Evolutionary conservation across 2,888 invertebrate species (phyloP).

Genomic region (Hyposoter didymator): DNA sequence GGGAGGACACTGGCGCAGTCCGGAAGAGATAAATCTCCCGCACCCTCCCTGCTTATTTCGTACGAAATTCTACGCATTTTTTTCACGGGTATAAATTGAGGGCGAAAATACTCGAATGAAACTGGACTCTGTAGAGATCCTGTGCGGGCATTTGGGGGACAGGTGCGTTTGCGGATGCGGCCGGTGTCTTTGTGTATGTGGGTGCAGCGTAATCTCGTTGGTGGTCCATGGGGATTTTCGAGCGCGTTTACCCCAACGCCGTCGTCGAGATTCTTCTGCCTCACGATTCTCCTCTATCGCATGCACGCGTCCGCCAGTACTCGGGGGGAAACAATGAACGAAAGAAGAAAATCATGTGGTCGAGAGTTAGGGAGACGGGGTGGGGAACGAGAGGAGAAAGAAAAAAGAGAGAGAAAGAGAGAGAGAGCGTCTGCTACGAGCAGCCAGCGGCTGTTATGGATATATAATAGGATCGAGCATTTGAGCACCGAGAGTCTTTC

Average conservation of each 20-base stretch:
- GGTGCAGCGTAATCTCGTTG: slow-evolving; percentile 38
- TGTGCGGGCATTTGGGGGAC: slow-evolving; percentile 43
- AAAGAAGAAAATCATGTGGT: slow-evolving; percentile 27
- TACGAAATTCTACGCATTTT: neutral
- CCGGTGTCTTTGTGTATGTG: slow-evolving; percentile 32
- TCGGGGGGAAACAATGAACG: slow-evolving; percentile 46
- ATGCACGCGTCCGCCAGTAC: neutral
- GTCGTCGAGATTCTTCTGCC: slow-evolving; percentile 31
- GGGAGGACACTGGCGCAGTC: neutral
- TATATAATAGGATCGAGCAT: slow-evolving; percentile 5
- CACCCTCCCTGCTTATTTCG: neutral
- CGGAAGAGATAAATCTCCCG: slow-evolving; percentile 36
- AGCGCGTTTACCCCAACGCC: slow-evolving; percentile 30
- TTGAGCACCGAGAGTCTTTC: neutral
- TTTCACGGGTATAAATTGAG: neutral
- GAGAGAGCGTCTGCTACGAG: slow-evolving; percentile 23
- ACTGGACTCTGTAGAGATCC: slow-evolving; percentile 45
- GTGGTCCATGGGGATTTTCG: slow-evolving; percentile 49
- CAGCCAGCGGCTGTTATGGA: slow-evolving; percentile 30
- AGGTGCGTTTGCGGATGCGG: slow-evolving; percentile 51
- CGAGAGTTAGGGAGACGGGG: slow-evolving; percentile 4
- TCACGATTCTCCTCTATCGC: neutral
- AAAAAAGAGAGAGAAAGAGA: too few relatives aligned
- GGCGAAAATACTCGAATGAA: slow-evolving; percentile 7
- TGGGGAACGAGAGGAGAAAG: neutral